These are phyloP conservation scores for Dryococelus australis DNA, from an alignment of 2,888 invertebrate species.

Conservation along the genomic window DNA sequence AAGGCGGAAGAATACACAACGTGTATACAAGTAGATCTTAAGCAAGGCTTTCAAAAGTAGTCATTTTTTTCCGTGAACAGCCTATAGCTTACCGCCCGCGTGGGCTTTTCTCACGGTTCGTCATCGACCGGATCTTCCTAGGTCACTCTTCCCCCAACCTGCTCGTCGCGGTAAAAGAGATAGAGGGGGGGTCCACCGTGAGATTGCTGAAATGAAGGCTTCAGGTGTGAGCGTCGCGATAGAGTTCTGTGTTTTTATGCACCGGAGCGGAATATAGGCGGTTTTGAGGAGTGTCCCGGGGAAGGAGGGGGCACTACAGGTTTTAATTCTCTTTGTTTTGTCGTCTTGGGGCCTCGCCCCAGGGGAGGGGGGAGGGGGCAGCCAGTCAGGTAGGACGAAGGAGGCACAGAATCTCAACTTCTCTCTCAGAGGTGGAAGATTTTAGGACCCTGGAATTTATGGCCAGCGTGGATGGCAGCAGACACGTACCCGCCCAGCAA, in stretches of 20 bases:
- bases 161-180: not conserved
- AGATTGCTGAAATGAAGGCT: constrained; percentile 3
- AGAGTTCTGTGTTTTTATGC: not conserved
- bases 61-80: no score
- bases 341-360: not conserved
- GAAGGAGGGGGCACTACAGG: not conserved
- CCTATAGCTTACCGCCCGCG: no score
- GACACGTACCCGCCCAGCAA: constrained; percentile 32
- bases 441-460: constrained; percentile 32
- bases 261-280: no score
- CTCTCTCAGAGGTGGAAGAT: constrained; percentile 11
- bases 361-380: not conserved
- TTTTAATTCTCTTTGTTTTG: constrained; percentile 31
- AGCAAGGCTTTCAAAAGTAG: no score
- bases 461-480: constrained; percentile 32
- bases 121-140: not conserved
- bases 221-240: not conserved
- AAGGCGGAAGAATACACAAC: no score
- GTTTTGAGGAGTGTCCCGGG: not conserved
- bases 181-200: not conserved
- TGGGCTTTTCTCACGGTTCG: not conserved
- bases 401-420: not conserved
- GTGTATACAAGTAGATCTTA: no score
- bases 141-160: not conserved
- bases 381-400: no score